Evolutionary conservation across 2,113 vertebrate genomes (phyloP), one percentile per base, ranked within the genome.

Genomic region (Picathartes gymnocephalus): DNA sequence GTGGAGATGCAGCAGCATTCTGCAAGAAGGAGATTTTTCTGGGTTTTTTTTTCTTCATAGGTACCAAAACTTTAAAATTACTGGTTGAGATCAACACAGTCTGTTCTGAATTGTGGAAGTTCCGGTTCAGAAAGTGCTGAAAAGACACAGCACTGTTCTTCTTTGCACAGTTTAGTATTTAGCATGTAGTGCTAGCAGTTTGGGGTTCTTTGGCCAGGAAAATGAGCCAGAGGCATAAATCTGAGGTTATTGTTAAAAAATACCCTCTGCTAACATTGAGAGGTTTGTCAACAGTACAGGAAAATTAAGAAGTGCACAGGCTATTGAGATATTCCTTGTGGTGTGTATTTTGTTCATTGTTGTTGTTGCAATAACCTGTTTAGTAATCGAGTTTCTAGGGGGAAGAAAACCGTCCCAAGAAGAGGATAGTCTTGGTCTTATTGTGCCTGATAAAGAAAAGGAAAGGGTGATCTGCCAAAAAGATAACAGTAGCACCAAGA

Each of bases 401-500:
- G 21, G 98, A 98, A 82, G 97, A 98, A 85, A 98, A 98, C 58
- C 98, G 98, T 11, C 98, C 98, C 7, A 95, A 96, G 86, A 99
- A 99, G 66, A 99, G 98, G 17, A 99, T 81, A 50, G 79, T 98
- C 25, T 89, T 96, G 56, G 98, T 97, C 65, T 90, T 58, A 73
- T 98, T 99, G 62, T 99, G 98, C 47, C 98, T 95, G 86, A 99
- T 99, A 83, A 98, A 98, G 95, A 99, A 99, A 48, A 99, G 94
- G 95, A 99, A 99, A 61, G 99, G 99, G n/a, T 99, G 99, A 58
- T 99, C 98, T 12, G 98, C 99, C 27, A 96, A 92, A 90, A 99
- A 99, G 30, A 40, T 33, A 20, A 93, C 17, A 11, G 97, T 56
- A 13, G 96, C 90, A 2, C 58, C 77, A 20, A 97, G 97, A 6